Base-by-base conservation (phyloP, 2,797 vertebrate genomes). In the Propithecus perrieri region DNA sequence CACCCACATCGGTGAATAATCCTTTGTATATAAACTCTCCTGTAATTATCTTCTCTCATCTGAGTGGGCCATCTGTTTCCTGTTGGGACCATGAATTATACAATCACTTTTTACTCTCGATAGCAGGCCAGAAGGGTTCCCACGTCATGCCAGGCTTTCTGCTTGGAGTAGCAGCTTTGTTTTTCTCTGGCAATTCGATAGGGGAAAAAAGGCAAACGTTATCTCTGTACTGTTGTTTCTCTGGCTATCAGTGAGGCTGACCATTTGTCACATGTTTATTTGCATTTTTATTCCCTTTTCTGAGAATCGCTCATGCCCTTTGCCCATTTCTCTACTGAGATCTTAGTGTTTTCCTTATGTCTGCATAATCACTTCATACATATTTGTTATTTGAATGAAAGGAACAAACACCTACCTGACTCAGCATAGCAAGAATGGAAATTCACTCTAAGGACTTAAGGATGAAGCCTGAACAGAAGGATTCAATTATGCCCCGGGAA, bases 21-120 rank as follows among this genome's bases (percentile, higher is more conserved):
- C 53, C 81, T 72, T 61, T 67, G 24, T 50, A 28, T n/a, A 59
- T 6, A 94, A 87, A 74, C 18, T 33, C 59, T 71, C 65, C n/a
- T 53, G 53, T 35, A n/a, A 67, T 88, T 61, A 90, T 65, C 72
- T 9, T 65, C n/a, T 65, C 67, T 95, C 28, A 74, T 74, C 81
- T 85, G n/a, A 74, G 24, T 15, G 15, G 69, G 33, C 80, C 92
- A 89, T 86, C 85, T 92, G 87, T 71, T 84, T 94, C 85, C 91
- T 91, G 74, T 63, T 74, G 53, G 35, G 50, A 74, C 53, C n/a
- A 74, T 48, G 55, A 89, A 76, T 88, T 67, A 50, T 1, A 50
- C 17, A 41, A n/a, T 43, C 83, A 61, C 67, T 83, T 81, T 30
- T 30, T 9, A 80, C 69, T 18, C 61, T 95, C 46, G 65, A 43